Conservation (phyloP, 2,113 vertebrate species). For the Salvelinus fontinalis region DNA sequence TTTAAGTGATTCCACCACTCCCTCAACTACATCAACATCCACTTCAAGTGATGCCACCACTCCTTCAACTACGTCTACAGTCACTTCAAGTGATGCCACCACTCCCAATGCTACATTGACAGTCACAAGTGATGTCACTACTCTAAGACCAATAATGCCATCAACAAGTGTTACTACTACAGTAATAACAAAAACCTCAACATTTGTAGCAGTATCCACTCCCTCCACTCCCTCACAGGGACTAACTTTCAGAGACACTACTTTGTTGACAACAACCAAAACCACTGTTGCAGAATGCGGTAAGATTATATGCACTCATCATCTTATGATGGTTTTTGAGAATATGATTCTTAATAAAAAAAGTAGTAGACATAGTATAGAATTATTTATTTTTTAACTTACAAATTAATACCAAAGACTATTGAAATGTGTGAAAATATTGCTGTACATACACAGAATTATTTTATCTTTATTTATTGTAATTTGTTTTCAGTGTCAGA, state of each 20-base stretch:
- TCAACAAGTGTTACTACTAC: background rate
- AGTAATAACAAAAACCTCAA: background rate
- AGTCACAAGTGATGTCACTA: no score
- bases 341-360: no score
- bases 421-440: background rate
- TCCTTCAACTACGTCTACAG: accelerated
- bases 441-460: background rate
- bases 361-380: no score
- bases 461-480: background rate
- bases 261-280: background rate
- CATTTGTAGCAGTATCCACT: background rate
- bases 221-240: background rate
- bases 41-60: no score
- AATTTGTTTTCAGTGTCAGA: background rate
- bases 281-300: background rate
- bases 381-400: no score
- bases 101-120: no score
- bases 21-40: no score
- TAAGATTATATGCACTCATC: background rate
- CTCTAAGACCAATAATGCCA: background rate
- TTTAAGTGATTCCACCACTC: no score
- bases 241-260: background rate
- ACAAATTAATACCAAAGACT: background rate
- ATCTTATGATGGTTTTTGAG: no score
- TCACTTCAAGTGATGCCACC: no score